Conservation (phyloP, 2,113 vertebrate species). For the Taurulus bubalis region DNA sequence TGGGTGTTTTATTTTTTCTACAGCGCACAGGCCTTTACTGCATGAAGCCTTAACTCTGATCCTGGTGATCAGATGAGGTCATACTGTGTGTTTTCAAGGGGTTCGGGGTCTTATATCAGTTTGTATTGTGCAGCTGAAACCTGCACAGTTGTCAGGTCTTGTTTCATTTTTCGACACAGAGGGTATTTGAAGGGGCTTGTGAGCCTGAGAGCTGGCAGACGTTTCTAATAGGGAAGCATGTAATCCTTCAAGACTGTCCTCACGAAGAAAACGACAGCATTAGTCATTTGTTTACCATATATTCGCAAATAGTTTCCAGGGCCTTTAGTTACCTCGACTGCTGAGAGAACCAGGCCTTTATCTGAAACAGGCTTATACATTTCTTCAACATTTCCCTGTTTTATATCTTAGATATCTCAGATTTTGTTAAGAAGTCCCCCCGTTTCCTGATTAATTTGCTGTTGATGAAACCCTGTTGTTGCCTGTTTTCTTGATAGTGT, state of each 20-base stretch:
- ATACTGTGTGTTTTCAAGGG: background rate
- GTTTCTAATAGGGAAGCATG: background rate
- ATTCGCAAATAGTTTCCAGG: conserved; percentile 5
- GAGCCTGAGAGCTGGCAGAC: background rate
- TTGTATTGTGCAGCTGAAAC: background rate
- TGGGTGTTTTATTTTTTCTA: conserved; percentile 80
- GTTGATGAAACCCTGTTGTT: background rate
- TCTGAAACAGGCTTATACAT: conserved; percentile 6
- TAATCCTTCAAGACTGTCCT: background rate
- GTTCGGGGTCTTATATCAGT: background rate
- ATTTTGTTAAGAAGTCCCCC: background rate
- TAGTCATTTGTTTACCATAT: conserved; percentile 23
- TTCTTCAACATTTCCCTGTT: background rate
- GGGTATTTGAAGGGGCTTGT: background rate
- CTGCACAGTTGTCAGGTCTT: conserved; percentile 3
- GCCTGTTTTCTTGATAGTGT: background rate
- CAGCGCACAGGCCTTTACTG: conserved; percentile 14
- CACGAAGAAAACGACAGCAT: conserved; percentile 12
- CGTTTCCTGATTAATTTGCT: background rate
- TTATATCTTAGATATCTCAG: background rate
- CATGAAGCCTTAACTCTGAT: conserved; percentile 8
- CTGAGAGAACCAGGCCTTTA: background rate
- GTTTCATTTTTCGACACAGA: background rate
- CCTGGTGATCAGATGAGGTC: conserved; percentile 23
- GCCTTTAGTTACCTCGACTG: conserved; percentile 5